Conservation (phyloP, 2,113 vertebrate species). For the Gallinago undulata region DNA sequence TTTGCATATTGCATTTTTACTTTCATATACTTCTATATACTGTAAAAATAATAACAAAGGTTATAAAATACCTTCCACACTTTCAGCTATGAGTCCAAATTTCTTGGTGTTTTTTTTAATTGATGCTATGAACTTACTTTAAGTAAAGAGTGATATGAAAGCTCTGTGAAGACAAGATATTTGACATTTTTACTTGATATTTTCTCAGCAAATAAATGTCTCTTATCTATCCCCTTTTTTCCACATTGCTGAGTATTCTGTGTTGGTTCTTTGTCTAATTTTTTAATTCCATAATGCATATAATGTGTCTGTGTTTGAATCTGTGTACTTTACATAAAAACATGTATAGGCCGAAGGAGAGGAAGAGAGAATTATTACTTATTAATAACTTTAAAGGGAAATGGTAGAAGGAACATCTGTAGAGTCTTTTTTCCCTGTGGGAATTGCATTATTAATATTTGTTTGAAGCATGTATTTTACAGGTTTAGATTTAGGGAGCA, state of each 20-base stretch:
- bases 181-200: neutral
- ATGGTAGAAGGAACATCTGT: neutral
- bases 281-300: neutral
- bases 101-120: neutral
- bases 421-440: neutral
- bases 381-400: neutral
- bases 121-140: neutral
- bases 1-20: neutral
- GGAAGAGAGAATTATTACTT: neutral
- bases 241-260: neutral
- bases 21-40: neutral
- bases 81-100: neutral
- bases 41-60: neutral
- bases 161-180: neutral
- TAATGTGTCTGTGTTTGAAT: neutral
- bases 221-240: neutral
- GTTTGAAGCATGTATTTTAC: neutral
- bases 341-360: neutral
- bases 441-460: neutral
- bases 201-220: neutral
- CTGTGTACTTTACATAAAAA: neutral
- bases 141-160: neutral
- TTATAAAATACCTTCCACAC: neutral
- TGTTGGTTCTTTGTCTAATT: neutral
- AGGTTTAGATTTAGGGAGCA: neutral